These are phyloP conservation scores for Myoxocephalus aenaeus DNA, from an alignment of 2,797 vertebrate genomes.

Conservation along the genomic window DNA sequence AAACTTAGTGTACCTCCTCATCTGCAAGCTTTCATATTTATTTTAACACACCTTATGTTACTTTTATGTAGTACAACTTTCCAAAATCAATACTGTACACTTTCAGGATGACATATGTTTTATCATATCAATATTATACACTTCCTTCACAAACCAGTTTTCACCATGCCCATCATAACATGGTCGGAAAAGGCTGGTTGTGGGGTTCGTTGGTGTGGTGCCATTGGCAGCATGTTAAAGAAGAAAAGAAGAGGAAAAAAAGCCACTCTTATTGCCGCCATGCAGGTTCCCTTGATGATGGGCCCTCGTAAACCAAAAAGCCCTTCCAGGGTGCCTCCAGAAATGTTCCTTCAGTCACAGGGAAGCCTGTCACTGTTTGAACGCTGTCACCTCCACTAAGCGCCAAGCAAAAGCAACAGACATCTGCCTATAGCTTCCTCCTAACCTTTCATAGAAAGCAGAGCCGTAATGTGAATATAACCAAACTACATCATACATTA, in stretches of 20 bases:
- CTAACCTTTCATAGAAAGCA: constrained; percentile 32
- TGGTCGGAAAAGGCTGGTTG: constrained; percentile 14
- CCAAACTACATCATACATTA: background rate
- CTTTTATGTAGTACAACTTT: constrained; percentile 73
- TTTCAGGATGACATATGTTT: constrained; percentile 70
- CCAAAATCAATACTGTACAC: constrained; percentile 70
- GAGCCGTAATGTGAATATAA: constrained; percentile 16
- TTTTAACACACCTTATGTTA: constrained; percentile 69
- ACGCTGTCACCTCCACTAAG: constrained; percentile 86
- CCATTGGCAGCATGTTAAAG: constrained; percentile 16
- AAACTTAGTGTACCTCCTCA: constrained; percentile 52
- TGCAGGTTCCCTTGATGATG: constrained; percentile 69
- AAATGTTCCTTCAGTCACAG: constrained; percentile 83
- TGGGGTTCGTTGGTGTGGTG: constrained; percentile 31
- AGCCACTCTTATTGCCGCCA: constrained; percentile 51
- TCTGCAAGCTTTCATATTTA: constrained; percentile 71
- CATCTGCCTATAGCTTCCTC: constrained; percentile 56
- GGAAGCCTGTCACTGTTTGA: constrained; percentile 72
- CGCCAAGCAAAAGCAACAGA: constrained; percentile 46
- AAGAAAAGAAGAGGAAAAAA: constrained; percentile 18
- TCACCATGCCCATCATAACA: constrained; percentile 39
- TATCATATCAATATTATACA: constrained; percentile 63
- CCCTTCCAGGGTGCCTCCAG: constrained; percentile 87
- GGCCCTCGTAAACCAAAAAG: constrained; percentile 71
- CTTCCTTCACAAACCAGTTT: constrained; percentile 56